phyloP scores from a whole-genome alignment of 2,113 vertebrate genomes.

The Gallinago undulata region DNA sequence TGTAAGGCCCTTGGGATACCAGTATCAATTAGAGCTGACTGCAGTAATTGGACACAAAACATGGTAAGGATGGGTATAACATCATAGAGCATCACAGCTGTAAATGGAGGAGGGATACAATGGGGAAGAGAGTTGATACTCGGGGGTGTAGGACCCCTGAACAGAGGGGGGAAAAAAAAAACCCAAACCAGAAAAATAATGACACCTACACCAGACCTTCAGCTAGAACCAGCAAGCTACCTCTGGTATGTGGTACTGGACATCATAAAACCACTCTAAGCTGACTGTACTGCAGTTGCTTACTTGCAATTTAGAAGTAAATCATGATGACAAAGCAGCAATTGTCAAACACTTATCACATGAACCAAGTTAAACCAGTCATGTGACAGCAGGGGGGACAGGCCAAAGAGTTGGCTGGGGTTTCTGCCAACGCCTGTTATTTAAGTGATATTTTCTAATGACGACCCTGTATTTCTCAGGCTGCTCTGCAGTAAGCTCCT shows the following conservation, averaged over 20 bases:
- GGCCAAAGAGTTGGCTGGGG: background rate
- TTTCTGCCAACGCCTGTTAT: background rate
- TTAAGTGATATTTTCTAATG: conserved; percentile 22
- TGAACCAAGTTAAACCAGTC: background rate
- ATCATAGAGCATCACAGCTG: background rate
- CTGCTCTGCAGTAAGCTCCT: background rate
- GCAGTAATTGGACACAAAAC: background rate
- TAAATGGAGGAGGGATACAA: background rate
- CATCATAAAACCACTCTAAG: background rate
- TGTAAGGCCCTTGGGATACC: background rate
- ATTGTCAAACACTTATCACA: background rate
- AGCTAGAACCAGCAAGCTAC: background rate
- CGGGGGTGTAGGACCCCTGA: background rate
- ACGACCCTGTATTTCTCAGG: background rate
- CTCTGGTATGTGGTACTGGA: background rate
- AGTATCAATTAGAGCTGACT: background rate
- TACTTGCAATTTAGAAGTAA: background rate
- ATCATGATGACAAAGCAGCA: background rate
- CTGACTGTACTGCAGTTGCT: background rate
- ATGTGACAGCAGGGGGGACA: background rate
- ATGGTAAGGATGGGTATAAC: background rate
- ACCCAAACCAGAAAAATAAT: background rate
- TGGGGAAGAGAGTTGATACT: background rate
- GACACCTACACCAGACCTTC: background rate
- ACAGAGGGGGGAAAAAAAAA: background rate